Evolutionary conservation across 1,140 invertebrate species (phyloP).

Genomic region (Venturia canescens): DNA sequence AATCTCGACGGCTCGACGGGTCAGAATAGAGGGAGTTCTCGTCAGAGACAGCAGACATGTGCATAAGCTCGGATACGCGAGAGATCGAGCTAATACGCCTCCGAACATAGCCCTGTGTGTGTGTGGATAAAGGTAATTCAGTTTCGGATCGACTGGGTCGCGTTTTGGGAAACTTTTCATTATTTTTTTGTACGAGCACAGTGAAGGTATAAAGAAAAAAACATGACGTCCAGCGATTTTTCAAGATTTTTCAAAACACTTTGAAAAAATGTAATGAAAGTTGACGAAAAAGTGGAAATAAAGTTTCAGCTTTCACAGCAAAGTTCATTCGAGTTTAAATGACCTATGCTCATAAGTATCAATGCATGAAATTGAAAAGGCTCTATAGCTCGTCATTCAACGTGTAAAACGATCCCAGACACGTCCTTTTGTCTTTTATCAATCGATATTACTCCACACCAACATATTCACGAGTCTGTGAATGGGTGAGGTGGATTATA

Average conservation of each 20-base stretch:
- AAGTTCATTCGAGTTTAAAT: neutral
- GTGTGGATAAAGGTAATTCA: neutral
- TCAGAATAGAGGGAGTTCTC: slow-evolving; percentile 16
- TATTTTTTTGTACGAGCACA: no score
- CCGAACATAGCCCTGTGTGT: neutral
- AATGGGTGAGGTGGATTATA: neutral
- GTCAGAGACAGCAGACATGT: slow-evolving; percentile 10
- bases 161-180: no score
- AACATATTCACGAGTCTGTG: no score
- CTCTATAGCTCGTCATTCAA: neutral
- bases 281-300: no score
- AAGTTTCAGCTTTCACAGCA: no score
- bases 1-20: slow-evolving; percentile 22
- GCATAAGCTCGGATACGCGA: slow-evolving; percentile 36
- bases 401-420: neutral
- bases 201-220: no score
- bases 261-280: no score
- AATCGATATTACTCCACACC: neutral
- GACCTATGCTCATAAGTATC: neutral
- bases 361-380: neutral
- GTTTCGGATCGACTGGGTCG: no score
- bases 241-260: no score
- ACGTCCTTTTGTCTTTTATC: slow-evolving; percentile 3
- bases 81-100: slow-evolving; percentile 26
- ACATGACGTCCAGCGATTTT: no score